Base-by-base conservation (phyloP, 1,140 invertebrate species). In the Tetragonula clypearis region DNA sequence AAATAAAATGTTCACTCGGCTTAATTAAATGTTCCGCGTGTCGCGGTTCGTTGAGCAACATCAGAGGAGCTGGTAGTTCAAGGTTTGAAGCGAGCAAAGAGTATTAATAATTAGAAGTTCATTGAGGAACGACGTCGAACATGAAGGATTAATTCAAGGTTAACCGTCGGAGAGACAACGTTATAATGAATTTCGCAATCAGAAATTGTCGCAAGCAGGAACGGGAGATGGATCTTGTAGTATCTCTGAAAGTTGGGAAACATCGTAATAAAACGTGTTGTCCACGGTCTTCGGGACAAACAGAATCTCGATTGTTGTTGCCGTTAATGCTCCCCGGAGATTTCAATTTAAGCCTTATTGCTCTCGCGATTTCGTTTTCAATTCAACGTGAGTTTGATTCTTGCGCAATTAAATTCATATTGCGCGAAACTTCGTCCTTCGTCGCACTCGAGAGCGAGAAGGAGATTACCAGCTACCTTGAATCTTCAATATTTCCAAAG, bases 301-400 rank as follows among this genome's bases (percentile, higher is more conserved):
- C 9, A 23, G 21, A 62, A 71, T 71, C 65, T 14, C 14, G 1
- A 84, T 72, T 58, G 81, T 75, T 26, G 1, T 56, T 58, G 14
- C 26, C 79, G 11, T 55, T 19, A 66, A 17, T 68, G 15, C 26
- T 49, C 30, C 60, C 15, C 17, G 35, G 1, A 19, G 35, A 49
- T 53, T 71, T 17, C 66, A 71, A 71, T 84, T 71, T 84, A 84
- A 62, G 23, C 79, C 19, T 72, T 56, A 55, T 79, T 62, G 26
- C 66, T 23, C 35, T 26, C 53, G 8, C 14, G 21, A 8, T 71
- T 49, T 53, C 65, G 15, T 53, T 58, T 71, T 56, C 21, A 26
- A 35, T 12, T 17, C 14, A 68, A 53, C 41, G 12, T n/a, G 56
- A 17, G 62, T 66, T 84, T 53, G 41, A 60, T 79, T 84, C 30